Conservation (phyloP, 2,797 vertebrate genomes). For the Spinibarbus caldwelli region DNA sequence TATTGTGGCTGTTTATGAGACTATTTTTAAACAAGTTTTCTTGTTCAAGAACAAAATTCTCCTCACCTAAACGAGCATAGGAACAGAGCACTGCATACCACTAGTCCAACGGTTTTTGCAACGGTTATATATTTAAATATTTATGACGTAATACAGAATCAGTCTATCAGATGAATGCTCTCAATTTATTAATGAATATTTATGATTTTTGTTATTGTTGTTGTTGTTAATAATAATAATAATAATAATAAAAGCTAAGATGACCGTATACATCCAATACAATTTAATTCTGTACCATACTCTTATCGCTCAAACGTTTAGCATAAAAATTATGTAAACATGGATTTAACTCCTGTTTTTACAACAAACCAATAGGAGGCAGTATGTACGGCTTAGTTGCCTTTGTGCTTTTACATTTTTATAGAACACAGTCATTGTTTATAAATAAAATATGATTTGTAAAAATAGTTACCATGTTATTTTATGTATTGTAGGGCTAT, state of each 20-base stretch:
- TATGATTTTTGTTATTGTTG: not conserved
- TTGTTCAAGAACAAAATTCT: not conserved
- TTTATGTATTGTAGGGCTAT: not conserved
- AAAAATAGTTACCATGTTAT: not conserved
- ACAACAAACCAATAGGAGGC: not conserved
- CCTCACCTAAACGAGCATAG: not conserved
- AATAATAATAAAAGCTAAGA: not conserved
- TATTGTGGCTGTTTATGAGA: not conserved
- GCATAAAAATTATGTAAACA: not conserved
- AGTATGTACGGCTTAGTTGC: not conserved
- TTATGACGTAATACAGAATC: not conserved
- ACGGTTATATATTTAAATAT: not conserved
- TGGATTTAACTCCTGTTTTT: not conserved
- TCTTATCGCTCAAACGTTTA: not conserved
- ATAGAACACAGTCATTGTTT: not conserved
- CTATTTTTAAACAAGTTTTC: not conserved
- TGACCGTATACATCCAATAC: not conserved
- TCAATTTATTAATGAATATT: not conserved
- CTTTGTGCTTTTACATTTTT: too few relatives aligned
- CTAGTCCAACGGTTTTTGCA: not conserved
- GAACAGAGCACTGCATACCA: not conserved
- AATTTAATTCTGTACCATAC: not conserved
- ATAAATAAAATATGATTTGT: too few relatives aligned
- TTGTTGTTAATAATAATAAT: not conserved
- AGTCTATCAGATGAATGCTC: not conserved